A percentile compares a stretch with the other conserved stretches of the same genome.
These are phyloP conservation scores for Drosophila obscura DNA, from an alignment of 1,140 invertebrate genomes.

Conservation along the genomic window DNA sequence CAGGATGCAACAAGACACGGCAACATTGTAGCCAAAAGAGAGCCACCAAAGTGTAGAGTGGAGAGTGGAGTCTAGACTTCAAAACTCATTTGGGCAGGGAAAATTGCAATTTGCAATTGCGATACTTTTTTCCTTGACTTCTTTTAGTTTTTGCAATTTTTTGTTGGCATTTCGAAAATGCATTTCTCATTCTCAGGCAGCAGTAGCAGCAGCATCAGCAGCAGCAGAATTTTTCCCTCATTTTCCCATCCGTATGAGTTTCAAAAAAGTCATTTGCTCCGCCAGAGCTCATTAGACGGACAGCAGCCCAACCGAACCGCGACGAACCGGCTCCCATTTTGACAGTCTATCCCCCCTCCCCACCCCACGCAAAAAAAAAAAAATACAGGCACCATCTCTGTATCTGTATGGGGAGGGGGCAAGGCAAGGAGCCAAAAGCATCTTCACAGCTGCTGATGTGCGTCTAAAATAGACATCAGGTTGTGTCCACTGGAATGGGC, in stretches of 20 bases:
- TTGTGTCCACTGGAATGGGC: constrained; percentile 53
- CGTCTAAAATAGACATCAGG: constrained; percentile 75
- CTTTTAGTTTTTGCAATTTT: constrained; percentile 14
- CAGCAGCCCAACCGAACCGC: background rate
- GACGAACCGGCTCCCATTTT: constrained; percentile 27
- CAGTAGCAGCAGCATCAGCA: constrained; percentile 6
- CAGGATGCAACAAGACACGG: constrained; percentile 73
- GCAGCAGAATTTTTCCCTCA: constrained; percentile 22
- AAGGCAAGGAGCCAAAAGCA: constrained; percentile 44
- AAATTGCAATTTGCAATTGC: constrained; percentile 60
- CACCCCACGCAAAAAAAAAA: constrained; percentile 8
- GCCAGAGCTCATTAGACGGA: constrained; percentile 65
- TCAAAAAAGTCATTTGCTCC: constrained; percentile 76
- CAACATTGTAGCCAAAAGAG: constrained; percentile 58
- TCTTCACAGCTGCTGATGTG: constrained; percentile 29
- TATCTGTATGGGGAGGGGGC: constrained; percentile 4
- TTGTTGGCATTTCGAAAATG: constrained; percentile 61
- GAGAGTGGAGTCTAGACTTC: constrained; percentile 29
- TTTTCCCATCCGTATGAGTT: constrained; percentile 73
- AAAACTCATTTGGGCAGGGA: constrained; percentile 45
- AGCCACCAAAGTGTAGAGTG: background rate
- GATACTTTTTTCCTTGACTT: constrained; percentile 22
- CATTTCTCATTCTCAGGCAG: constrained; percentile 61
- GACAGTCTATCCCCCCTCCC: constrained; percentile 35
- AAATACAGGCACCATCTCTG: constrained; percentile 8